Base-by-base conservation (phyloP, 2,113 vertebrate genomes). In the Oenanthe melanoleuca region DNA sequence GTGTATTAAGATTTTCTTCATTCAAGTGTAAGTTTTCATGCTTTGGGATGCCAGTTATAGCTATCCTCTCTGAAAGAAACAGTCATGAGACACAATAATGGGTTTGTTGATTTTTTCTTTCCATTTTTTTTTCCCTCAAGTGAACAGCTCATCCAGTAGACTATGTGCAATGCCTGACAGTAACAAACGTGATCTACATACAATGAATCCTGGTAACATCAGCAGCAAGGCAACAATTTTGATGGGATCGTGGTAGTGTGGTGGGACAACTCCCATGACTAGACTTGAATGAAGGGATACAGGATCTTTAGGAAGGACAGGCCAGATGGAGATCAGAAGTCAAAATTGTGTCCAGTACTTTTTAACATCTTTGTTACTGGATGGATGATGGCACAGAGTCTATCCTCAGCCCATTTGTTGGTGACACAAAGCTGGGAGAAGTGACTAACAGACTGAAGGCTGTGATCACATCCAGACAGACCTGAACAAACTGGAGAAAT, bases 21-120 rank as follows among this genome's bases (percentile, higher is more conserved):
- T 34, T 55, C 7, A 45, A 12, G 11, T 49, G 31, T 14, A 49
- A 8, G 0, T 24, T 75, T 64, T 69, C 14, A 4, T 0, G 1
- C 55, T 59, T 75, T 66, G 8, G 13, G 18, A 34, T 60, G 40
- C 13, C 7, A 11, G 11, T 52, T 74, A 26, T 1, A 34, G 3
- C 38, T 50, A 37, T 24, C 4, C 0, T 65, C 13, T 60, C 28
- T n/a, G n/a, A 81, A 77, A 72, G 6, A 13, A 84, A 29, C 4
- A n/a, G 17, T 64, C 11, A 78, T 23, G 7, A 59, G 38, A 55
- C 11, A 50, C 4, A 14, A 17, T 40, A 72, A 59, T 5, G 3
- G 1, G 14, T 74, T 72, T 70, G 10, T 11, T 37, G 33, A 10
- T 24, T 6, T 45, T 24, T 18, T 14, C 16, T 47, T 47, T 1